Conservation (phyloP, 2,797 vertebrate species). For the Geotrypetes seraphini region DNA sequence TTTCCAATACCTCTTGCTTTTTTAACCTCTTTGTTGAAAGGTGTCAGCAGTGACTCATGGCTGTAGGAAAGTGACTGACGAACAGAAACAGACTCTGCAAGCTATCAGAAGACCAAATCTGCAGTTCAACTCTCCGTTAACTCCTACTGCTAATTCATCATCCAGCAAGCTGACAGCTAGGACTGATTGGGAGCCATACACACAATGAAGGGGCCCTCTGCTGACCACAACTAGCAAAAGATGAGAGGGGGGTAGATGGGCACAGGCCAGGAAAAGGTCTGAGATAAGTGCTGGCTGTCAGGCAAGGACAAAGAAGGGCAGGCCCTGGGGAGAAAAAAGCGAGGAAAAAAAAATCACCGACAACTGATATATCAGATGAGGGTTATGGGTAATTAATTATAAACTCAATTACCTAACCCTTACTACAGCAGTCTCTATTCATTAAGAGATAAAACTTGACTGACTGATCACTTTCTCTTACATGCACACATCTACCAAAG, state of each 20-base stretch:
- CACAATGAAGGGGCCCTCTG: conserved; percentile 42
- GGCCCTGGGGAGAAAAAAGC: conserved; percentile 68
- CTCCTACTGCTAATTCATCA: conserved; percentile 84
- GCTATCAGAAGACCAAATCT: conserved; percentile 67
- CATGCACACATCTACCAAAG: conserved; percentile 10
- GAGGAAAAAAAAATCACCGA: conserved; percentile 49
- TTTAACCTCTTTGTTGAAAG: conserved; percentile 52
- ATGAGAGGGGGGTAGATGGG: conserved; percentile 40
- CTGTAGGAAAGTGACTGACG: conserved; percentile 25
- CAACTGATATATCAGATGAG: conserved; percentile 85
- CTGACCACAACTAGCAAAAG: conserved; percentile 39
- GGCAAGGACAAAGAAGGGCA: conserved; percentile 81
- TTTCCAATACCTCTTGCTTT: conserved; percentile 38
- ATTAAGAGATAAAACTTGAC: conserved; percentile 79
- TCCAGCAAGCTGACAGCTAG: conserved; percentile 42
- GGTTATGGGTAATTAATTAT: conserved; percentile 96
- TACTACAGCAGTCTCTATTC: conserved; percentile 87
- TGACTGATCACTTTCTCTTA: conserved; percentile 54
- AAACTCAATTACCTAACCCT: conserved; percentile 96
- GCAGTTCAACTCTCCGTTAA: conserved; percentile 45
- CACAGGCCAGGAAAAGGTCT: conserved; percentile 21
- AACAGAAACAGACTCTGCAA: conserved; percentile 11
- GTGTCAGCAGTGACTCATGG: conserved; percentile 42
- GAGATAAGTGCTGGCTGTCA: conserved; percentile 72
- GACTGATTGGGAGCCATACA: conserved; percentile 38